Evolutionary conservation across 2,888 invertebrate genomes (phyloP), one percentile per base, ranked within the genome.

Genomic region (Cryptocephalus primarius): DNA sequence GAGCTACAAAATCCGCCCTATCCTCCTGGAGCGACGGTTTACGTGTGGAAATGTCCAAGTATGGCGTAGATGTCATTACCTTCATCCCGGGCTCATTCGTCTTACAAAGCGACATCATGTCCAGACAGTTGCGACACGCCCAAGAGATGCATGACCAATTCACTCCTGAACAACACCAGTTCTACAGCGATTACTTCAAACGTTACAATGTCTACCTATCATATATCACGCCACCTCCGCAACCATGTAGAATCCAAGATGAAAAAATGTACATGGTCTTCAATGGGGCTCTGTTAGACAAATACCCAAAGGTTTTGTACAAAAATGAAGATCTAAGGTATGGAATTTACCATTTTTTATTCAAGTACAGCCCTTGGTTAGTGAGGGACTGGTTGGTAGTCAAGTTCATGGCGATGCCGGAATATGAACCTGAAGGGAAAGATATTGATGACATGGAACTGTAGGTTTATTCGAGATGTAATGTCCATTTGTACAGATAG

Each of bases 21-120:
- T 68, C 79, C 40, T 82, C 81, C 1, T 89, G 86, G 81, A 79
- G 79, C 10, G 79, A 80, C 49, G 76, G 82, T 8, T 68, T 93
- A 31, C 75, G 90, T 42, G 71, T 85, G 12, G 92, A 93, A 69
- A 70, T 85, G 58, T 68, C 71, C 14, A 80, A 81, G 58, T 82
- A 83, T 59, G 84, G 81, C n/a, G 72, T 91, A 42, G 71, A 76
- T 43, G 86, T 86, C 36, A 70, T 87, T 1, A 77, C 78, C 50
- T 83, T 91, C 59, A 75, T 88, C 51, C 91, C 91, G 44, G 89
- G 86, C 39, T 87, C 87, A 2, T 88, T 88, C 59, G 70, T 83
- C 0, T 64, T 65, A 1, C 73, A 79, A 40, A 88, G 85, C 59
- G 83, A 82, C 58, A 78, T 91, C 49, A 72, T 87, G 58, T 69